phyloP scores from a whole-genome alignment of 2,113 vertebrate genomes.

The Bufo bufo region DNA sequence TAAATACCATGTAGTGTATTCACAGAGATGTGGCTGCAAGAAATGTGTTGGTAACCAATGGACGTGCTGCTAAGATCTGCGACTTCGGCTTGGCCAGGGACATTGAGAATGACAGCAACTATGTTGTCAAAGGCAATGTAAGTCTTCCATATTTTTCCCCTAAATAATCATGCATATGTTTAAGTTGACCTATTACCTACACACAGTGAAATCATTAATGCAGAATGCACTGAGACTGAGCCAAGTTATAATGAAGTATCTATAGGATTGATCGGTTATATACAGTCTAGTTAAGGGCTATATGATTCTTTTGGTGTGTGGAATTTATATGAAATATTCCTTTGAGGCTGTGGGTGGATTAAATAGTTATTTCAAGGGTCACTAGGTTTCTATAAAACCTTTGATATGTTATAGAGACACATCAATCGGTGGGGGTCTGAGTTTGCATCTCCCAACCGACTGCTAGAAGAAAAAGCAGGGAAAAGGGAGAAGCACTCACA shows the following conservation, averaged over 20 bases:
- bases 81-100: constrained; percentile 96
- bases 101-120: constrained; percentile 97
- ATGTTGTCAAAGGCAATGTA: constrained; percentile 97
- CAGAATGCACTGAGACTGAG: not conserved
- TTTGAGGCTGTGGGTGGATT: not conserved
- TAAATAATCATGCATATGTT: not conserved
- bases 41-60: constrained; percentile 87
- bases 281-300: too few relatives aligned
- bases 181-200: not conserved
- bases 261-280: too few relatives aligned
- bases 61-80: constrained; percentile 90
- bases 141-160: constrained; percentile 65
- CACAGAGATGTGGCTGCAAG: constrained; percentile 95
- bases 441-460: too few relatives aligned
- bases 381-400: too few relatives aligned
- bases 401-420: too few relatives aligned
- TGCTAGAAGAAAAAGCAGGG: too few relatives aligned
- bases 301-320: too few relatives aligned
- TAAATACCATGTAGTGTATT: constrained; percentile 80
- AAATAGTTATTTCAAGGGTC: too few relatives aligned
- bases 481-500: too few relatives aligned
- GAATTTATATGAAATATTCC: not conserved
- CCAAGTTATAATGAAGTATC: too few relatives aligned
- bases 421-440: too few relatives aligned
- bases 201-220: not conserved